A percentile compares a stretch with the other conserved stretches of the same genome.
Conservation (phyloP, 1,140 invertebrate genomes). For the Pantala flavescens region DNA sequence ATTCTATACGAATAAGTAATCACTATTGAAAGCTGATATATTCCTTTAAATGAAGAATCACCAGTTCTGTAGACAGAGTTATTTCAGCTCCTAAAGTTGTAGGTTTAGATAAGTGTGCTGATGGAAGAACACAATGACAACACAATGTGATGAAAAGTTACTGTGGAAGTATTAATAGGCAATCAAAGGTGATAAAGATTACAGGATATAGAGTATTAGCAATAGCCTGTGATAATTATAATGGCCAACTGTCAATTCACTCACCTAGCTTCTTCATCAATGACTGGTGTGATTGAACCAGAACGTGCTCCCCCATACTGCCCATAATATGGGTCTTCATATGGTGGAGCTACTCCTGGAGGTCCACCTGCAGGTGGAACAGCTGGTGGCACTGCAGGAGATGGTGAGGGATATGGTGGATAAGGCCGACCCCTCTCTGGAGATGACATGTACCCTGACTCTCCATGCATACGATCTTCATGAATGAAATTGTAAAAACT, state of each 20-base stretch:
- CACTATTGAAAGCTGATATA: too few species aligned
- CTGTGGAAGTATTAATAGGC: too few species aligned
- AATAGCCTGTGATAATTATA: too few species aligned
- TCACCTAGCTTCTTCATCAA: conserved; percentile 83
- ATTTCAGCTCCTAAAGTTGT: too few species aligned
- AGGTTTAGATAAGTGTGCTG: too few species aligned
- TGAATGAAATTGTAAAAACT: conserved; percentile 13
- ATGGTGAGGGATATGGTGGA: conserved; percentile 30
- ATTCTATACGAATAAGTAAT: too few species aligned
- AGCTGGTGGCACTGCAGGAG: conserved; percentile 17
- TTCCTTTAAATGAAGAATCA: too few species aligned
- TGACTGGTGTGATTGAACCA: conserved; percentile 70
- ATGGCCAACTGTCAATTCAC: background rate
- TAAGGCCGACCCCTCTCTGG: conserved; percentile 56
- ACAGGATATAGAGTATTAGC: too few species aligned
- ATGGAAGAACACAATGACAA: too few species aligned
- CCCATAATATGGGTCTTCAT: conserved; percentile 79
- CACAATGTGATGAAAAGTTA: too few species aligned
- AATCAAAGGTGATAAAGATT: too few species aligned
- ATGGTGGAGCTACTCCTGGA: conserved; percentile 30
- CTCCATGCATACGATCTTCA: conserved; percentile 46
- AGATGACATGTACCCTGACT: conserved; percentile 75
- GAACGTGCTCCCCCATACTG: conserved; percentile 57
- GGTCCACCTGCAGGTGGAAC: conserved; percentile 25
- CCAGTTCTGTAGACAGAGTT: too few species aligned